These are phyloP conservation scores for Ectropis grisescens DNA, from an alignment of 1,140 invertebrate genomes.

Conservation along the genomic window DNA sequence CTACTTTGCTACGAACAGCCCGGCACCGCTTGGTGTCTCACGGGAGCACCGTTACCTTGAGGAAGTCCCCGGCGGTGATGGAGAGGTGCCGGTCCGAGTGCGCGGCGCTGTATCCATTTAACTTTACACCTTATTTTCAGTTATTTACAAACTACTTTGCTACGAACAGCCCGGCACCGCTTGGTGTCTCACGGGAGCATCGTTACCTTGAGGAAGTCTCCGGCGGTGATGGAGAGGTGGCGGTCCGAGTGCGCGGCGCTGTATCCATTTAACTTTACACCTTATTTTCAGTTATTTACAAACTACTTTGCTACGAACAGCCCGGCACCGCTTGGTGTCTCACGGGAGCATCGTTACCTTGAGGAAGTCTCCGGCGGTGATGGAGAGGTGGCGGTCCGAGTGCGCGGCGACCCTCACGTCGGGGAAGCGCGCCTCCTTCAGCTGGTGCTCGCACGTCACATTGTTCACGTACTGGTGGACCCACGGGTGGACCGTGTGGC, in stretches of 20 bases:
- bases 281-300: too few relatives aligned
- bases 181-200: too few relatives aligned
- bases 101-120: too few relatives aligned
- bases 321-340: too few relatives aligned
- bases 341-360: constrained; percentile 73
- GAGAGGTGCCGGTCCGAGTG: constrained; percentile 85
- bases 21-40: too few relatives aligned
- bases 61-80: constrained; percentile 86
- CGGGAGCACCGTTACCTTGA: constrained; percentile 79
- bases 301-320: too few relatives aligned
- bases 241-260: constrained; percentile 73
- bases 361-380: constrained; percentile 83
- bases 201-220: constrained; percentile 45
- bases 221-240: constrained; percentile 95
- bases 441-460: constrained; percentile 84
- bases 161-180: too few relatives aligned
- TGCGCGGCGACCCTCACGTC: constrained; percentile 87
- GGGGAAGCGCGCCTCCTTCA: constrained; percentile 85
- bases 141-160: too few relatives aligned
- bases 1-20: too few relatives aligned
- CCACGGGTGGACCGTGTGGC: constrained; percentile 89
- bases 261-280: too few relatives aligned
- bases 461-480: constrained; percentile 95
- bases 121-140: too few relatives aligned
- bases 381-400: constrained; percentile 83